Base-by-base conservation (phyloP, 1,140 invertebrate species). In the Panulirus ornatus region DNA sequence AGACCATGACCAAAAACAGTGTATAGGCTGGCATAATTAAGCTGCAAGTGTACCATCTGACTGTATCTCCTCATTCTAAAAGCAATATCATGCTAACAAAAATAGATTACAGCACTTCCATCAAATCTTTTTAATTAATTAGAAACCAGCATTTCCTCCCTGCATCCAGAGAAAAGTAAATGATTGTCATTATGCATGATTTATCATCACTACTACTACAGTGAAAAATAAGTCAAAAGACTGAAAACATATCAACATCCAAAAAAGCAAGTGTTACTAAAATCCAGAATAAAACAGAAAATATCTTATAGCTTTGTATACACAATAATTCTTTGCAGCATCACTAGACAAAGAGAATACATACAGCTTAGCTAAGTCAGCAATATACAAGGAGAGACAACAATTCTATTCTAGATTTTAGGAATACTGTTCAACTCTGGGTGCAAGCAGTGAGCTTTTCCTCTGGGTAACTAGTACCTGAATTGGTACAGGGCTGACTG, bases 401-500 rank as follows among this genome's bases (percentile, higher is more conserved):
- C 22, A 22, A 75, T 40, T 75, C 14, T 75, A 14, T 38, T 19
- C 30, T 75, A 75, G 36, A 75, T 75, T 75, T 75, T 75, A 75
- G 71, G 71, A 75, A 40, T 36, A 40, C 40, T 19, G 40, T 22
- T 16, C 2, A 75, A 40, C 71, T 40, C 27, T 54, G 36, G 84
- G 71, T 76, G 73, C 66, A 78, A 78, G 84, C 84, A 58, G 73
- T 54, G 47, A 54, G n/a, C 22, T 38, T 54, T 58, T 30, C 22
- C 51, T 63, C n/a, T n/a, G 73, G 71, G 8, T 51, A 11, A 76
- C 34, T 44, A 75, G 78, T 88, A 88, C 86, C 86, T 88, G 86
- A 51, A 81, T 78, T 81, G 86, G 78, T 79, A 81, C 86, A 88
- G 75, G 47, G 86, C 76, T 70, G 86, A 88, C 86, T 88, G 86